These are phyloP conservation scores for Perca flavescens DNA, from an alignment of 2,113 vertebrate species.

Conservation along the genomic window DNA sequence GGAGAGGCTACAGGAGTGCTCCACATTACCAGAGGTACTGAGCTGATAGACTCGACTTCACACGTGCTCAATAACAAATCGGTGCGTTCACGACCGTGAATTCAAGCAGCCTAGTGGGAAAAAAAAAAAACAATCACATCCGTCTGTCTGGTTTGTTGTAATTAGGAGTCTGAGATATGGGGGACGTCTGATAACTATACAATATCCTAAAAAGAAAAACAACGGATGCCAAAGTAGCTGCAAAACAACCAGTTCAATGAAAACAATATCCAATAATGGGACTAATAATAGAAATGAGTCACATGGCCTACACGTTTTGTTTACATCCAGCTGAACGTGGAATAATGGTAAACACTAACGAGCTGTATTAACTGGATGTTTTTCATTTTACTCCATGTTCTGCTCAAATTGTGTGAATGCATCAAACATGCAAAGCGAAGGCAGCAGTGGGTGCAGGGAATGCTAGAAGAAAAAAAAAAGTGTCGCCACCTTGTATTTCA, in stretches of 20 bases:
- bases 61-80: conserved; percentile 2
- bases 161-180: background rate
- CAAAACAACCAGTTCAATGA: background rate
- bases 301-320: background rate
- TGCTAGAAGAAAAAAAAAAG: background rate
- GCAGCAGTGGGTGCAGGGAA: conserved; percentile 14
- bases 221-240: background rate
- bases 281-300: background rate
- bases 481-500: conserved; percentile 13
- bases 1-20: conserved; percentile 18
- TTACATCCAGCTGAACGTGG: background rate
- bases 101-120: background rate
- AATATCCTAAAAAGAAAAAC: background rate
- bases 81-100: background rate
- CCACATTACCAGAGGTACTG: conserved; percentile 17
- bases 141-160: background rate
- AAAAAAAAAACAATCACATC: background rate
- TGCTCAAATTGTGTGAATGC: conserved; percentile 7
- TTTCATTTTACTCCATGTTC: background rate
- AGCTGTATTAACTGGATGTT: background rate
- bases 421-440: conserved; percentile 13
- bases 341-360: background rate
- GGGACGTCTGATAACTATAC: background rate
- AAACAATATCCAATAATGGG: background rate
- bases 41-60: conserved; percentile 42